Evolutionary conservation across 2,113 vertebrate genomes (phyloP), one percentile per base, ranked within the genome.

Genomic region (Psittacula cyanocephala): DNA sequence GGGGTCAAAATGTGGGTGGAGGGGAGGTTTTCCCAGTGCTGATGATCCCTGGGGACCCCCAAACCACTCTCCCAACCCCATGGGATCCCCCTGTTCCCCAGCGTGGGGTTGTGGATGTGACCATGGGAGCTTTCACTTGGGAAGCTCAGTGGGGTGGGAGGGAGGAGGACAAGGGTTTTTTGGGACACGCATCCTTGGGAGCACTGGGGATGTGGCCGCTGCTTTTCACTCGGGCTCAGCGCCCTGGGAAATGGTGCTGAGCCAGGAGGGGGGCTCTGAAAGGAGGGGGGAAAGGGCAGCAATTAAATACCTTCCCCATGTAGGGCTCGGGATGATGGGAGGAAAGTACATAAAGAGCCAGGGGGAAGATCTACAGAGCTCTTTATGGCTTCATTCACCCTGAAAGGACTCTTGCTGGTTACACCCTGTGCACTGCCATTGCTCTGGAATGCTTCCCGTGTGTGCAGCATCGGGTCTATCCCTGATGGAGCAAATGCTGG

Each of bases 131-230:
- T 47, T 37, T 47, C 27, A 4, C 20, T 62, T 5, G 8, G 60
- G 60, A n/a, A 72, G 57, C 79, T 85, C 11, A 0, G 17, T 8
- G 39, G 63, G 59, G 23, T 25, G 49, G 33, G 77, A 85, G 49
- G 53, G 78, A 81, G 57, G 57, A 93, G 29, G 18, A 12, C 0
- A 1, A 62, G 90, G 83, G 65, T 41, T 93, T 94, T 86, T 83
- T 0, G 4, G 96, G 92, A 92, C 93, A 64, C n/a, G 29, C 31
- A 6, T 60, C 39, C 69, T 95, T 1, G 0, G 77, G 35, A 86
- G 93, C 24, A 0, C 28, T 2, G 9, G 53, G 71, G 43, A 65
- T 27, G 46, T 0, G 3, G 90, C 65, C 0, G 4, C 77, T 67
- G 84, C 46, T 86, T 76, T 94, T 89, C 6, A 12, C 3, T 41